A percentile compares a stretch with the other conserved stretches of the same genome.
phyloP scores from a whole-genome alignment of 2,888 invertebrate genomes.

The Cyclophora punctaria region DNA sequence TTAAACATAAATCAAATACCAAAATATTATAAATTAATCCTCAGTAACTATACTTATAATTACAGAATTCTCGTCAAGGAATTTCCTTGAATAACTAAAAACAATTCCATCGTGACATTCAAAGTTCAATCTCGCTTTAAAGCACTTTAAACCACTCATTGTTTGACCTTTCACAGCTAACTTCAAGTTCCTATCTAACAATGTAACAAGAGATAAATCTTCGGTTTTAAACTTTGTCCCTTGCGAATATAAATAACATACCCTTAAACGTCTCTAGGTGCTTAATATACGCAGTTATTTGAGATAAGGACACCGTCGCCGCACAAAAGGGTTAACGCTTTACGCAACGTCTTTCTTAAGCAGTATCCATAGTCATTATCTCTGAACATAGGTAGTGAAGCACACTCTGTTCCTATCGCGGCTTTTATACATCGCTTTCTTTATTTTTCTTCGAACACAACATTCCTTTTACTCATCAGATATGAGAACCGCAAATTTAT shows the following conservation, averaged over 20 bases:
- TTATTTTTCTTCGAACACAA: slow-evolving; percentile 34
- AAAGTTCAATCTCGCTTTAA: slow-evolving; percentile 30
- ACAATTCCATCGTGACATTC: background rate
- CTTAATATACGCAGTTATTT: slow-evolving; percentile 48
- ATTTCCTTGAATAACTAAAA: background rate
- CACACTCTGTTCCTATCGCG: slow-evolving; percentile 59
- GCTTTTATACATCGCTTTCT: slow-evolving; percentile 64
- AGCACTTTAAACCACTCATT: slow-evolving; percentile 39
- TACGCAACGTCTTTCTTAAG: slow-evolving; percentile 59
- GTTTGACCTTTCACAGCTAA: slow-evolving; percentile 49
- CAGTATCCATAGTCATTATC: slow-evolving; percentile 63
- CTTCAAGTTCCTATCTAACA: slow-evolving; percentile 36
- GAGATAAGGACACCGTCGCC: slow-evolving; percentile 59
- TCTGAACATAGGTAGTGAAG: slow-evolving; percentile 54
- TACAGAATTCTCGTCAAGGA: too few species aligned
- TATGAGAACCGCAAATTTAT: slow-evolving; percentile 45
- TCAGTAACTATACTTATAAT: too few species aligned
- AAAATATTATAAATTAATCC: too few species aligned
- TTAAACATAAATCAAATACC: too few species aligned
- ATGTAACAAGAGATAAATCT: slow-evolving; percentile 56
- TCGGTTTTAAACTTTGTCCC: slow-evolving; percentile 47
- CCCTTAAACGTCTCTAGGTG: slow-evolving; percentile 49
- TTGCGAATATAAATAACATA: slow-evolving; percentile 54
- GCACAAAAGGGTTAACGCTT: slow-evolving; percentile 45
- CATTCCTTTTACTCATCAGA: slow-evolving; percentile 61